Conservation (phyloP, 2,113 vertebrate species). For the Pagrus major region DNA sequence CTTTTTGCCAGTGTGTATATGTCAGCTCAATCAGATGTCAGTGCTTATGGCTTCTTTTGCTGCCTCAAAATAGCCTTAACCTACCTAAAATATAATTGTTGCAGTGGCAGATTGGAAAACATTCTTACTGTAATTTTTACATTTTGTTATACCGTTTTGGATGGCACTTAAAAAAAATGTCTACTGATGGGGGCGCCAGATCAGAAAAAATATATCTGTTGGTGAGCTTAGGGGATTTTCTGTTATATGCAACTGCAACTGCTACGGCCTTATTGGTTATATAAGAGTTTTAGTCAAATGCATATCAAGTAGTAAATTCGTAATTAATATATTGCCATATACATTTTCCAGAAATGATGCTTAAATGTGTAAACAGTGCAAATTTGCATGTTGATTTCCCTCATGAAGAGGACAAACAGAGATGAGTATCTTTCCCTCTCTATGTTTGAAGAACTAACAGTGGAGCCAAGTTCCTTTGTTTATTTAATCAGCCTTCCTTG, state of each 20-base stretch:
- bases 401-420: constrained; percentile 27
- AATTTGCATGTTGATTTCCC: constrained; percentile 50
- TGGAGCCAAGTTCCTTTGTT: constrained; percentile 34
- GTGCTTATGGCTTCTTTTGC: neutral
- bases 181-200: neutral
- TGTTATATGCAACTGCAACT: neutral
- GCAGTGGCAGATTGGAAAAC: neutral
- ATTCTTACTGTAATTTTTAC: neutral
- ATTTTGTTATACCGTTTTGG: neutral
- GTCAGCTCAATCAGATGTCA: neutral
- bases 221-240: neutral
- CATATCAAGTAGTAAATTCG: neutral
- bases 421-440: constrained; percentile 14
- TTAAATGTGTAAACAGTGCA: neutral
- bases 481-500: constrained; percentile 49
- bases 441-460: constrained; percentile 34
- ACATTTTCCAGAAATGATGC: neutral
- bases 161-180: neutral
- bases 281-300: neutral
- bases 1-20: neutral
- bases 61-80: neutral
- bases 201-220: neutral
- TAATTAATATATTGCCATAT: neutral
- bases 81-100: neutral
- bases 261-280: neutral